Base-by-base conservation (phyloP, 2,797 vertebrate species). In the Phrynocephalus forsythii region DNA sequence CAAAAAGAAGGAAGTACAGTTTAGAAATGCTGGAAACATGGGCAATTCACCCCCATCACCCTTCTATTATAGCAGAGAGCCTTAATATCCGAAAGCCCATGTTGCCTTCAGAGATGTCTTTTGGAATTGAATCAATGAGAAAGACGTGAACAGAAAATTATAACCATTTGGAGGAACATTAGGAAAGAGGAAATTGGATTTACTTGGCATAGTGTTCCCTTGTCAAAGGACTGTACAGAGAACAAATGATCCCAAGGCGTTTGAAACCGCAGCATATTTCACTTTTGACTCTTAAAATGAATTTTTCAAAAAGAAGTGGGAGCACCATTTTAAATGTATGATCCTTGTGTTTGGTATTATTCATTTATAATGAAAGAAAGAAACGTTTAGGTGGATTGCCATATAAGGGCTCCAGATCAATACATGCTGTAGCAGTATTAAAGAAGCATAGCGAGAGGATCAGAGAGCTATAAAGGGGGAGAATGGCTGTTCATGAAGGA, bases 111-210 rank as follows among this genome's bases (percentile, higher is more conserved):
- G 82, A 82, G 73, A 78, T 86, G 38, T 90, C 94, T 91, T 63
- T 91, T 91, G 87, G 71, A 87, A 69, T 60, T 91, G 91, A 94
- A 91, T 95, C 84, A 88, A 92, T 93, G 94, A 90, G 91, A 94
- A 91, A 91, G 24, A 89, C 0, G 30, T 93, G 87, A 92, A 94
- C 90, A 52, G 67, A 94, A 92, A 92, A 96, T 92, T 91, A 86
- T 86, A 95, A 94, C 88, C n/a, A 87, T 91, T 95, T 93, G 91
- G 56, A 96, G 78, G 92, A 95, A 89, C 60, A 91, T 93, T 94
- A 88, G 79, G 93, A 87, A 50, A 90, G 85, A 91, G 84, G 83
- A 96, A 94, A 95, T 95, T 94, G 93, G 81, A 91, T 96, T 96
- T 95, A 79, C 82, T 94, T 92, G 90, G 82, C 84, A 93, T 68